Evolutionary conservation across 2,888 invertebrate species (phyloP).

Genomic region (Pterobdella sp.): DNA sequence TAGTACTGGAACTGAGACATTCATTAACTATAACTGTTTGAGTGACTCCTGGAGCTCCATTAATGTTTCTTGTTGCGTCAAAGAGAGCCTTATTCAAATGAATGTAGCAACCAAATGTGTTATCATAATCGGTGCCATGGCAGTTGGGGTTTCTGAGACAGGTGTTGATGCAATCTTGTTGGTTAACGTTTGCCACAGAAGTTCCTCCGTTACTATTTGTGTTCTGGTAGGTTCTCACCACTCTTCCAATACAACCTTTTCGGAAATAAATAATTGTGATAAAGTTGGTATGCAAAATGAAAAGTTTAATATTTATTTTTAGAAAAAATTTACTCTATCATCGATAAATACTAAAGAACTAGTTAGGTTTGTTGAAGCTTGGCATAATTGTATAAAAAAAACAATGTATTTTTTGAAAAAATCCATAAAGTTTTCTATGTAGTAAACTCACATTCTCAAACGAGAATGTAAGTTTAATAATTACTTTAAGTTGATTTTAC

Average conservation of each 20-base stretch:
- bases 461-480: no score
- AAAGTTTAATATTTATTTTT: no score
- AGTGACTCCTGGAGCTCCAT: slow-evolving; percentile 14
- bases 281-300: no score
- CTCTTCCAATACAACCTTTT: not conserved
- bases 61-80: not conserved
- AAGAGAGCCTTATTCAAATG: not conserved
- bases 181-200: not conserved
- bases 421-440: no score
- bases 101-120: not conserved
- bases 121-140: slow-evolving; percentile 22
- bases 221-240: not conserved
- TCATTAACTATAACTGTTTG: slow-evolving; percentile 6
- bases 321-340: no score
- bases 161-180: not conserved
- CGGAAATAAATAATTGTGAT: no score
- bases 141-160: slow-evolving; percentile 12
- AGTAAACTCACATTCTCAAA: no score
- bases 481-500: no score
- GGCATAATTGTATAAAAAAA: no score
- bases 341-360: no score
- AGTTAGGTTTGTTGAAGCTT: no score
- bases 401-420: no score
- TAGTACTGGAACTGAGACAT: slow-evolving; percentile 2
- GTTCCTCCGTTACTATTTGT: not conserved